Evolutionary conservation across 2,797 vertebrate genomes (phyloP), one percentile per base, ranked within the genome.

Genomic region (Neopelma chrysocephalum): DNA sequence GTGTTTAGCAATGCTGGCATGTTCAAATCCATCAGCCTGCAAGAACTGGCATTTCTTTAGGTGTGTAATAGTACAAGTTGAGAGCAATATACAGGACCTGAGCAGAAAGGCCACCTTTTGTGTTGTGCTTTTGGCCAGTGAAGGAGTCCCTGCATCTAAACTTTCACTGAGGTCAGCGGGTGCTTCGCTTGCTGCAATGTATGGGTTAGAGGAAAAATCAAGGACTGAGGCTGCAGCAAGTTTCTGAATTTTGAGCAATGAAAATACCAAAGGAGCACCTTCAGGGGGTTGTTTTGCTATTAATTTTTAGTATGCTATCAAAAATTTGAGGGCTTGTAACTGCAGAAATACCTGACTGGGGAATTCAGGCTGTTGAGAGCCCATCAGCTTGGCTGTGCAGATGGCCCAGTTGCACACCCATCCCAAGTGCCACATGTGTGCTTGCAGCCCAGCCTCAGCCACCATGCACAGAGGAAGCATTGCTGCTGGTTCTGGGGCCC

Each of bases 401-500:
- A 3, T 26, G 45, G 12, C 20, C 40, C 4, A 0, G 16, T 17
- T 26, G 3, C 3, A 1, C 23, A 4, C 65, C 21, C 25, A 20
- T 9, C 21, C 9, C 1, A 0, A 66, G 36, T 4, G 29, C 21
- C 40, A 16, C n/a, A 22, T 0, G 0, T 0, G 13, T 12, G n/a
- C 47, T 16, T 32, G 27, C 68, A 83, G 61, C 21, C 60, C 64
- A 47, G 43, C 17, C 43, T 32, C 5, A 1, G 60, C 29, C 29
- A 11, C 58, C 3, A 0, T 1, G 0, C 6, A 1, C 18, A 36
- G 58, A 21, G 50, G 48, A 29, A 71, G 43, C 9, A 29, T 3
- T 48, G 31, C 32, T 61, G 20, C 50, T 65, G 80, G 8, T 0
- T 73, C 29, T 38, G 45, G 25, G 15, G 12, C 8, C 26, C 29